phyloP scores from a whole-genome alignment of 1,140 invertebrate genomes.

The Drosophila jambulina region DNA sequence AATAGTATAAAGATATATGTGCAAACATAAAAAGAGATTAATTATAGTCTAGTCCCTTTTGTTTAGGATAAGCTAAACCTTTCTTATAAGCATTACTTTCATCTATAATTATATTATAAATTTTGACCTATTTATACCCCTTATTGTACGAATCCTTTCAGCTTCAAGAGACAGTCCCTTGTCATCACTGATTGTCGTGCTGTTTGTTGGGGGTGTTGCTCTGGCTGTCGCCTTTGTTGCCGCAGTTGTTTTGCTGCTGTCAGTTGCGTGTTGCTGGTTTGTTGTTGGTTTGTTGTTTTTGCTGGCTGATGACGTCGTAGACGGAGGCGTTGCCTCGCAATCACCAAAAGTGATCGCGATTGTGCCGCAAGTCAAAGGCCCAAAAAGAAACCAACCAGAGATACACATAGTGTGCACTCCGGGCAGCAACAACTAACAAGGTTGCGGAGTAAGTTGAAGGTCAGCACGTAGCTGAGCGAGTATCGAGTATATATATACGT shows the following conservation, averaged over 20 bases:
- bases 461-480: constrained; percentile 38
- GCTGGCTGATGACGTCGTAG: constrained; percentile 64
- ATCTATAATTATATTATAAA: background rate
- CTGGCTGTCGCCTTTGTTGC: constrained; percentile 29
- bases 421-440: constrained; percentile 46
- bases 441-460: constrained; percentile 49
- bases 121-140: background rate
- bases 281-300: constrained; percentile 42
- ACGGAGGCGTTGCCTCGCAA: constrained; percentile 78
- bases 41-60: too few relatives aligned
- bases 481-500: constrained; percentile 14
- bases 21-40: too few relatives aligned
- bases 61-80: too few relatives aligned
- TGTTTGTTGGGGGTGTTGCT: constrained; percentile 53
- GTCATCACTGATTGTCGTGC: constrained; percentile 39
- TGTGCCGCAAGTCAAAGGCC: constrained; percentile 70
- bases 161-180: background rate
- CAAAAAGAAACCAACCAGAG: constrained; percentile 42
- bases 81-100: background rate
- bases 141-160: background rate
- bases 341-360: constrained; percentile 80
- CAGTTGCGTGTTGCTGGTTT: constrained; percentile 61
- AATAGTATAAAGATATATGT: too few relatives aligned
- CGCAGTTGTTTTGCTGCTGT: constrained; percentile 44
- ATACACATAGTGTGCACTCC: constrained; percentile 25